Conservation (phyloP, 2,113 vertebrate species). For the Rhabdornis inornatus region DNA sequence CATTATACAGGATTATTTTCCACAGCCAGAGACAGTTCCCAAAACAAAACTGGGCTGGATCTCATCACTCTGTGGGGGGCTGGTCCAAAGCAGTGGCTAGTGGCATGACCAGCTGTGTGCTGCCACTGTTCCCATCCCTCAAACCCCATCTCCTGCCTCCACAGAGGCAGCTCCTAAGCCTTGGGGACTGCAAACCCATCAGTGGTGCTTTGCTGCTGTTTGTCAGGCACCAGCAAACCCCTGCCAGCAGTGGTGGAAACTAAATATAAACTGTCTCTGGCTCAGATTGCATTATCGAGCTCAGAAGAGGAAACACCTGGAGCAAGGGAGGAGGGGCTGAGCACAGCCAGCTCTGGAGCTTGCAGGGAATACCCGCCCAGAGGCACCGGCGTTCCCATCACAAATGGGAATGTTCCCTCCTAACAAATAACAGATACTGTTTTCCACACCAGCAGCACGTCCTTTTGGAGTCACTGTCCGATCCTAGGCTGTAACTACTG, state of each 20-base stretch:
- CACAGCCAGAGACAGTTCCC: neutral
- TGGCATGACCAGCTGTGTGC: neutral
- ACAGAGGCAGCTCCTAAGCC: neutral
- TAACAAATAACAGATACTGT: neutral
- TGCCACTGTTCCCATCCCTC: neutral
- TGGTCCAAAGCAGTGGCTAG: neutral
- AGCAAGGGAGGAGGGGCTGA: constrained; percentile 5
- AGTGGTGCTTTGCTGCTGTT: neutral
- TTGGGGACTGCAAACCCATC: neutral
- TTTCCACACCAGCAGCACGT: neutral
- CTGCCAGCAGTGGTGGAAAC: neutral
- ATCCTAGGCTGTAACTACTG: neutral
- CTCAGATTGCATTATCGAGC: constrained; percentile 41
- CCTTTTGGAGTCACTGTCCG: neutral
- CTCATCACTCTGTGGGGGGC: neutral
- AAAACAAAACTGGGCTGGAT: neutral
- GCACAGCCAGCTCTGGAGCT: neutral
- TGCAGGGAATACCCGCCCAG: neutral
- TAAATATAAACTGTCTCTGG: constrained; percentile 36
- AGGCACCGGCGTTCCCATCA: neutral
- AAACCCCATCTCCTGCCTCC: neutral
- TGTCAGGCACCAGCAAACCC: neutral
- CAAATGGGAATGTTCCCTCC: neutral
- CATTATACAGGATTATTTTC: constrained; percentile 17
- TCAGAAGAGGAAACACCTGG: constrained; percentile 65